These are phyloP conservation scores for Steromphala cineraria DNA, from an alignment of 2,888 invertebrate species.

Conservation along the genomic window DNA sequence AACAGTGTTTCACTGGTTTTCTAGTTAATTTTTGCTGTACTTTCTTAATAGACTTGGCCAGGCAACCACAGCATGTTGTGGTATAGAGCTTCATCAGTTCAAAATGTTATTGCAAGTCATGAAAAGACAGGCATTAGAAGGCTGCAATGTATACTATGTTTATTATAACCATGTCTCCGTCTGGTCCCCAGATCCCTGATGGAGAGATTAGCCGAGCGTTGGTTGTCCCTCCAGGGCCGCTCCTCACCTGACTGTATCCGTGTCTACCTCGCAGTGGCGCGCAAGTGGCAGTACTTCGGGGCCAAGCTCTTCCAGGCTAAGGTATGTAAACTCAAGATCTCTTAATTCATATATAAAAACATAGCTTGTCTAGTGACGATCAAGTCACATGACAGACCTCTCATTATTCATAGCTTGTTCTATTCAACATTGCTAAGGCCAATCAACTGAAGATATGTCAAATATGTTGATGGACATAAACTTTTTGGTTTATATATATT, in stretches of 20 bases:
- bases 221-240: slow-evolving; percentile 90
- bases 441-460: too few relatives aligned
- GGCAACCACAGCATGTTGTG: too few relatives aligned
- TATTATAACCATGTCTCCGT: background rate
- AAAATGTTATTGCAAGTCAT: background rate
- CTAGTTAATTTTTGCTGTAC: too few relatives aligned
- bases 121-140: background rate
- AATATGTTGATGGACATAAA: too few relatives aligned
- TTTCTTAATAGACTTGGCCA: too few relatives aligned
- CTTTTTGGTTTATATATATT: too few relatives aligned
- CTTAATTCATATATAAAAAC: background rate
- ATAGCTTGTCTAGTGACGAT: too few relatives aligned
- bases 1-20: too few relatives aligned
- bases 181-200: slow-evolving; percentile 81
- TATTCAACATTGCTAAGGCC: background rate
- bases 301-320: slow-evolving; percentile 93
- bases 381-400: too few relatives aligned
- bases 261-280: slow-evolving; percentile 94
- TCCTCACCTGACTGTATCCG: slow-evolving; percentile 92
- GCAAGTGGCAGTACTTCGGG: slow-evolving; percentile 97
- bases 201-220: slow-evolving; percentile 87
- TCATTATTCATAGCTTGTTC: too few relatives aligned
- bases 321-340: slow-evolving; percentile 76
- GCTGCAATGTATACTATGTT: background rate
- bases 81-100: too few relatives aligned